These are phyloP conservation scores for Megalopta genalis DNA, from an alignment of 1,140 invertebrate species.

Conservation along the genomic window DNA sequence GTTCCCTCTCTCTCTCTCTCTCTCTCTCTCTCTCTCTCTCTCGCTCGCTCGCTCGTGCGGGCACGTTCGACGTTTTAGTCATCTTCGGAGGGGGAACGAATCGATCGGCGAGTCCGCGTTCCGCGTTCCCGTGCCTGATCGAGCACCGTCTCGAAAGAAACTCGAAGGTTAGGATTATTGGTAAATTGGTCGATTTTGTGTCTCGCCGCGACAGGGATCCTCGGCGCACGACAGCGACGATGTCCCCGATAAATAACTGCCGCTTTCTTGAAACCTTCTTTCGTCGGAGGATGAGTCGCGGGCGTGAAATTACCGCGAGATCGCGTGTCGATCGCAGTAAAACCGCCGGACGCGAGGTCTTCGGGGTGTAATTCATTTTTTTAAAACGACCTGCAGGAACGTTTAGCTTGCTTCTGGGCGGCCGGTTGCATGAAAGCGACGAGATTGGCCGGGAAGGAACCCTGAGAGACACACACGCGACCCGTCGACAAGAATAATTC, in stretches of 20 bases:
- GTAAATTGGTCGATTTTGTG: neutral
- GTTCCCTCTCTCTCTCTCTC: too few species aligned
- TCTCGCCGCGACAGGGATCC: too few species aligned
- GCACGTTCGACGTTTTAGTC: slow-evolving; percentile 41
- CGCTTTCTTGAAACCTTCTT: neutral
- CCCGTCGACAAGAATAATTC: neutral
- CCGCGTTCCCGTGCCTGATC: neutral
- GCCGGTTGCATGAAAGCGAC: neutral
- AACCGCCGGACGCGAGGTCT: neutral
- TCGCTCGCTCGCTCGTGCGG: neutral
- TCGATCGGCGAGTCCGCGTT: slow-evolving; percentile 24
- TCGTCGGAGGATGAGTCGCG: neutral
- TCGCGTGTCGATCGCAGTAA: slow-evolving; percentile 28
- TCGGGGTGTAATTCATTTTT: slow-evolving; percentile 20
- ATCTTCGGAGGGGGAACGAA: slow-evolving; percentile 29
- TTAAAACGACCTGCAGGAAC: neutral
- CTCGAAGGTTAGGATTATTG: neutral
- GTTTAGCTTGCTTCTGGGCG: neutral
- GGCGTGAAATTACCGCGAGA: slow-evolving; percentile 5
- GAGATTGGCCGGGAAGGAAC: neutral
- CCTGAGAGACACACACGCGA: neutral
- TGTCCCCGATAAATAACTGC: neutral
- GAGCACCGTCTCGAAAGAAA: neutral
- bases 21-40: neutral
- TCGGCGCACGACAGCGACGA: too few species aligned